These are phyloP conservation scores for Camelus bactrianus DNA, from an alignment of 2,113 vertebrate genomes.

Conservation along the genomic window DNA sequence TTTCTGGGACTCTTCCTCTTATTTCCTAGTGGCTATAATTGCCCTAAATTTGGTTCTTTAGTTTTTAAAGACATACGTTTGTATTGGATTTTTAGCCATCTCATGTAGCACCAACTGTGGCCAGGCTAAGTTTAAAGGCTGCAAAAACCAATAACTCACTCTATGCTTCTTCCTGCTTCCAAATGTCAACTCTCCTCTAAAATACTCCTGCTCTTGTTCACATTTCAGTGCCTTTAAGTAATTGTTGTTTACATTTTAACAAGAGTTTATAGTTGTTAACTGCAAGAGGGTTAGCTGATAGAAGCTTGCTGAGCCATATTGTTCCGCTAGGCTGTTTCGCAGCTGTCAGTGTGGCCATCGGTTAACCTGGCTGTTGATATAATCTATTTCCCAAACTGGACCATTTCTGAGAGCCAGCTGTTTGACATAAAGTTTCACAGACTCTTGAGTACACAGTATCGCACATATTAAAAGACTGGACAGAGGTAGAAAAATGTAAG, in stretches of 20 bases:
- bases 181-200: not conserved
- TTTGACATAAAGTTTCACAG: not conserved
- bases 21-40: not conserved
- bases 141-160: not conserved
- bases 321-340: not conserved
- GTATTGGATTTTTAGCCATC: not conserved
- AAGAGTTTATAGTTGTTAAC: not conserved
- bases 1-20: not conserved
- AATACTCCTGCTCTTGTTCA: not conserved
- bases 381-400: not conserved
- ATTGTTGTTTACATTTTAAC: not conserved
- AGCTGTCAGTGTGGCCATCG: too few relatives aligned
- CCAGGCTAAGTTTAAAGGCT: not conserved
- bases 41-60: not conserved
- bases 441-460: too few relatives aligned
- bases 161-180: not conserved
- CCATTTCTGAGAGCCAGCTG: not conserved
- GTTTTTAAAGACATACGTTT: not conserved
- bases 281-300: not conserved
- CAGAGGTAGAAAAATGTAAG: not conserved
- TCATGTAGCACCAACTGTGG: not conserved
- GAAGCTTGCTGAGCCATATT: not conserved
- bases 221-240: not conserved
- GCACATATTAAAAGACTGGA: not conserved
- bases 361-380: too few relatives aligned